phyloP scores from a whole-genome alignment of 2,113 vertebrate species.

The Tetrao urogallus region DNA sequence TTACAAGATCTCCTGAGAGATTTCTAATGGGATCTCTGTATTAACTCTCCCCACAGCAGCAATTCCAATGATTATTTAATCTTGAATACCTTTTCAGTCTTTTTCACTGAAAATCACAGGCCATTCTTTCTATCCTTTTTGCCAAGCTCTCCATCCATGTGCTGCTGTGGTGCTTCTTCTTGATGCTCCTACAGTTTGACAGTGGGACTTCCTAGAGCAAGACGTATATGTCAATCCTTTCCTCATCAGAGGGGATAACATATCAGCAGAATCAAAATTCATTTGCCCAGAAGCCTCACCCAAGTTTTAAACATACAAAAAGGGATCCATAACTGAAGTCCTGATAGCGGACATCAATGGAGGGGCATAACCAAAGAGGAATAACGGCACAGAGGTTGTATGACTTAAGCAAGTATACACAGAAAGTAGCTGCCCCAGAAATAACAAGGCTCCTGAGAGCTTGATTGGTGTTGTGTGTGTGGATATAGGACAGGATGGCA shows the following conservation, averaged over 20 bases:
- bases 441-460: not conserved
- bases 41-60: not conserved
- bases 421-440: not conserved
- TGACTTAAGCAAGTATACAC: not conserved
- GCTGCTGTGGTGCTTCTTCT: not conserved
- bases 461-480: not conserved
- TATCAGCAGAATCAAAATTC: not conserved
- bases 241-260: not conserved
- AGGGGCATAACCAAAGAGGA: not conserved
- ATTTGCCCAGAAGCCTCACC: not conserved
- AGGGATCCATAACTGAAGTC: not conserved
- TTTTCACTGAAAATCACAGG: not conserved
- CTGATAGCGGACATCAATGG: not conserved
- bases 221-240: not conserved
- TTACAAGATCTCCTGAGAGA: slow-evolving; percentile 24
- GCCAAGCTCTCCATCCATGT: not conserved
- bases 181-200: not conserved
- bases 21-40: slow-evolving; percentile 1
- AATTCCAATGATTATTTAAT: slow-evolving; percentile 29
- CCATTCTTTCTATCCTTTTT: not conserved
- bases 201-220: not conserved
- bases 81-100: not conserved
- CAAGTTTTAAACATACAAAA: not conserved
- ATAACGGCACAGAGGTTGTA: not conserved
- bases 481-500: not conserved